Conservation (phyloP, 2,888 invertebrate species). For the Tetranychus truncatus region DNA sequence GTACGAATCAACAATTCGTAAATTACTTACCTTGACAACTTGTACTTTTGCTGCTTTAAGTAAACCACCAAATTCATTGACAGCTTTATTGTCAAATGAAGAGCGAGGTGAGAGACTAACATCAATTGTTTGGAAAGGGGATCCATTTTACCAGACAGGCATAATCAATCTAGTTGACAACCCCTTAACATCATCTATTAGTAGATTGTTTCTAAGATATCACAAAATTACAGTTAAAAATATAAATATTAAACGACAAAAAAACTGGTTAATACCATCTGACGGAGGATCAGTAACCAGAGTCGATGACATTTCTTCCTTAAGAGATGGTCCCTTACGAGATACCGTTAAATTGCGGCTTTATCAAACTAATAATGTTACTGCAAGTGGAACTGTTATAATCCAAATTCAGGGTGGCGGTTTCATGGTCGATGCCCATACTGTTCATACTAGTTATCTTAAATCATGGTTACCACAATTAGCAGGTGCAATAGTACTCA, state of each 20-base stretch:
- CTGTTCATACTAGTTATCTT: not conserved
- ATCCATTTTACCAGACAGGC: not conserved
- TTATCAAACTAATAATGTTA: not conserved
- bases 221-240: not conserved
- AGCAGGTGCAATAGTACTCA: not conserved
- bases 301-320: not conserved
- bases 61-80: not conserved
- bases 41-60: not conserved
- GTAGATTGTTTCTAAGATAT: not conserved
- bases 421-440: not conserved
- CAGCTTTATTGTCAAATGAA: not conserved
- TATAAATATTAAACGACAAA: not conserved
- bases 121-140: not conserved
- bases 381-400: not conserved
- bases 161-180: not conserved
- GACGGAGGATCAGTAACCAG: not conserved
- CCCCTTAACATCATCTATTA: not conserved
- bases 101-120: not conserved
- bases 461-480: not conserved
- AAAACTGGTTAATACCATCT: not conserved
- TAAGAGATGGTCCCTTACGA: not conserved
- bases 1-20: not conserved
- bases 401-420: not conserved
- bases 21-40: not conserved
- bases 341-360: not conserved